A percentile compares a stretch with the other conserved stretches of the same genome.
Evolutionary conservation across 2,797 vertebrate genomes (phyloP).

Genomic region (Typhlichthys eigenmanni): DNA sequence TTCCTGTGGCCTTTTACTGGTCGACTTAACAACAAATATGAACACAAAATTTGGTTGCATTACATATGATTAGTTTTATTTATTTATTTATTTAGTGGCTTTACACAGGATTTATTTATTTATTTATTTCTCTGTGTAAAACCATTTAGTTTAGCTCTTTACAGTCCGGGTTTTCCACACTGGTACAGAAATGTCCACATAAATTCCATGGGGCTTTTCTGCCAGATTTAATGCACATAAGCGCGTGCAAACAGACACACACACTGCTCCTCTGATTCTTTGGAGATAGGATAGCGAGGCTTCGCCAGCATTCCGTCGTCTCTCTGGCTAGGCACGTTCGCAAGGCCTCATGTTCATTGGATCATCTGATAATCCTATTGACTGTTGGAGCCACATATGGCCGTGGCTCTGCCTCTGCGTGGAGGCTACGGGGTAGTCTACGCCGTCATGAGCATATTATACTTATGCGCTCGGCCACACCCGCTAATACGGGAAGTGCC

Average conservation of each 20-base stretch:
- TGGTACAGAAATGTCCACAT: neutral
- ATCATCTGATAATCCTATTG: conserved; percentile 62
- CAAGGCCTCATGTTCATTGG: conserved; percentile 51
- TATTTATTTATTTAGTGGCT: too few species aligned
- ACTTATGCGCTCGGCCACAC: too few species aligned
- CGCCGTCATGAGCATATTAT: too few species aligned
- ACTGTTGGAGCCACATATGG: conserved; percentile 25
- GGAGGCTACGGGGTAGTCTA: conserved; percentile 2
- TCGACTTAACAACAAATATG: too few species aligned
- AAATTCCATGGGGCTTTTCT: too few species aligned
- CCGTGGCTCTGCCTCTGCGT: conserved; percentile 11
- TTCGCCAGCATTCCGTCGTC: conserved; percentile 42
- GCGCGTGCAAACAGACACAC: neutral
- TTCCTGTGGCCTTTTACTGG: too few species aligned
- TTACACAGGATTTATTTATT: too few species aligned
- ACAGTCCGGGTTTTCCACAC: conserved; percentile 1
- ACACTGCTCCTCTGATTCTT: conserved; percentile 1
- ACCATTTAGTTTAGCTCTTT: too few species aligned
- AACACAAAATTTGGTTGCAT: too few species aligned
- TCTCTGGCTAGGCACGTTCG: conserved; percentile 8
- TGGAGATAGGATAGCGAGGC: conserved; percentile 26
- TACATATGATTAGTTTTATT: too few species aligned
- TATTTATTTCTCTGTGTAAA: too few species aligned
- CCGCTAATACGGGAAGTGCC: too few species aligned
- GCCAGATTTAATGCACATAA: neutral